Evolutionary conservation across 2,113 vertebrate genomes (phyloP), one percentile per base, ranked within the genome.

Genomic region (Phrynocephalus versicolor): DNA sequence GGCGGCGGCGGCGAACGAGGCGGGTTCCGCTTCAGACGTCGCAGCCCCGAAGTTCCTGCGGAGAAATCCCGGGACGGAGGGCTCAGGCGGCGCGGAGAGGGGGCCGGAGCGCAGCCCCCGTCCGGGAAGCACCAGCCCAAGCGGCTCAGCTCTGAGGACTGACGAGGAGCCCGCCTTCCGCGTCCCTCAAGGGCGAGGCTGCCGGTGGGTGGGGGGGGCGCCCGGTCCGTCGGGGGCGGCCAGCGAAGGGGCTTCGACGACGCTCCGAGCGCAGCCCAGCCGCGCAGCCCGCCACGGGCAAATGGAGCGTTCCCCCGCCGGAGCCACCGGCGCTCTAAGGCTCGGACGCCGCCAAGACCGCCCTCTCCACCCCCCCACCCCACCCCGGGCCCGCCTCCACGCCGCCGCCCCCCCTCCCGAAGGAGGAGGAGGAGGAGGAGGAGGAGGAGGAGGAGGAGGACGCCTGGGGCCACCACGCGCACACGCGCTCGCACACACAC

Each of bases 241-340:
- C n/a, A n/a, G n/a, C n/a, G n/a, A n/a, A n/a, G n/a, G n/a, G n/a
- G n/a, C n/a, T 55, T 18, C 30, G 30, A 23, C 21, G 45, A 51
- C 45, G 37, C 37, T 2, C 57, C 16, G 2, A 74, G 21, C 37
- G 45, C 57, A 5, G 12, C 51, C 21, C 18, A 33, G 60, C 74
- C 5, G 58, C 58, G 58, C 57, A 16, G 9, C 16, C 83, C 35
- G 30, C 64, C 65, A 33, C 45, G 1, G 75, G 51, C 75, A 35
- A 79, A 30, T 79, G 76, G 1, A n/a, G 65, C 65, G 58, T 12
- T 25, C 55, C 77, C 69, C 18, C 23, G 77, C 77, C 69, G 39
- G 35, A 86, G 84, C 84, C 84, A 86, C 84, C 78, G 80, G 84
- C 84, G 78, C 84, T 80, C 69, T 65, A 51, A 64, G 7, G 57